phyloP scores from a whole-genome alignment of 1,140 invertebrate species.

The Ceratina australensis region DNA sequence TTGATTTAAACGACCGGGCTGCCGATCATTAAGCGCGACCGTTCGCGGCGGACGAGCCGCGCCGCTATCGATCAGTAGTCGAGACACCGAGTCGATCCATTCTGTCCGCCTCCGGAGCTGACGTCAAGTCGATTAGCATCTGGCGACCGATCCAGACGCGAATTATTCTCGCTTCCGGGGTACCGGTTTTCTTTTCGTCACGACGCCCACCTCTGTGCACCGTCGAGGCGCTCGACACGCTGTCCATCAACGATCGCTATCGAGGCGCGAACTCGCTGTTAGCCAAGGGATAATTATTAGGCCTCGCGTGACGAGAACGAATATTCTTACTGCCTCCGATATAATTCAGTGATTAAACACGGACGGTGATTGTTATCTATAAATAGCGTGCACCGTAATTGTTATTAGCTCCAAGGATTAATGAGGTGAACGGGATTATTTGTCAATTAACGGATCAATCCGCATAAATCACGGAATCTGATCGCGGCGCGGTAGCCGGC shows the following conservation, averaged over 20 bases:
- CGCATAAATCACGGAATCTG: not conserved
- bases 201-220: not conserved
- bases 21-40: constrained; percentile 39
- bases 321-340: too few relatives aligned
- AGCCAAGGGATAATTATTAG: not conserved
- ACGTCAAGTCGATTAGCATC: constrained; percentile 53
- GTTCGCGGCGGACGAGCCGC: constrained; percentile 5
- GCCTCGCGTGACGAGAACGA: not conserved
- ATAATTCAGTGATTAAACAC: too few relatives aligned
- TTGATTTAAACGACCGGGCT: constrained; percentile 40
- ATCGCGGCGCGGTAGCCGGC: not conserved
- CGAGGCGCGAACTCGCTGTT: not conserved
- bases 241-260: constrained; percentile 16
- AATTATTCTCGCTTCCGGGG: constrained; percentile 55
- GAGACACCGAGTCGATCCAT: constrained; percentile 19
- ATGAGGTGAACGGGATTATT: too few relatives aligned
- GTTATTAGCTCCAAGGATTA: too few relatives aligned
- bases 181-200: constrained; percentile 7
- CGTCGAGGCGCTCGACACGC: not conserved
- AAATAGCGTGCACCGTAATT: too few relatives aligned
- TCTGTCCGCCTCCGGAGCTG: constrained; percentile 14
- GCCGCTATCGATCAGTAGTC: constrained; percentile 35
- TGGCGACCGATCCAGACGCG: constrained; percentile 10
- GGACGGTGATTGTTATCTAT: too few relatives aligned
- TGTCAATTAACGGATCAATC: not conserved